Base-by-base conservation (phyloP, 2,113 vertebrate genomes). In the Cynopterus brachyotis region DNA sequence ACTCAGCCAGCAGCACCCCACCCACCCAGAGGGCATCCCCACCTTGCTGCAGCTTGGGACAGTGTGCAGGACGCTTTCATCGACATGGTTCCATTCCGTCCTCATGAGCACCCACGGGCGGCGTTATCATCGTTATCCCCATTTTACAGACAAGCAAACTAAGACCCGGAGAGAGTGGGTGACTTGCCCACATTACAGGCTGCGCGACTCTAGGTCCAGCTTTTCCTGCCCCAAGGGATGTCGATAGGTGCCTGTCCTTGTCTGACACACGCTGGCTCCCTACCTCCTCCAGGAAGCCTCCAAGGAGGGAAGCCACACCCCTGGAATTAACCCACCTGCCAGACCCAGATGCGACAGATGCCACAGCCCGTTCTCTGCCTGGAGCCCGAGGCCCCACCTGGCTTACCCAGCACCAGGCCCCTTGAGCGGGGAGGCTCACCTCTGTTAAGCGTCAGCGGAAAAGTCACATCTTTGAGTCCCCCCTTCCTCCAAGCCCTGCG, bases 211-310 rank as follows among this genome's bases (percentile, higher is more conserved):
- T 47, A 5, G 16, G 70, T 3, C 15, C 22, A 5, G 84, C 13
- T 19, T 66, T n/a, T 78, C 42, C 80, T 59, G 62, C 15, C 50
- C 47, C 1, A 0, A 28, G 17, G 4, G 42, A 50, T 6, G 42
- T 45, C 30, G 2, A 4, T 8, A 16, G 75, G 30, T 9, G 57
- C 17, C 40, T 9, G 12, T 16, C 20, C 35, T 73, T 75, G 17
- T 32, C 26, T 15, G 9, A 59, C 45, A 37, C 42, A 9, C 0
- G 9, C 10, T 7, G 9, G 3, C 6, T 8, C 2, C 37, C 32
- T 30, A 30, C 20, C 76, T 69, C 57, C 55, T 89, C 57, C 69
- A 79, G 94, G 62, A 83, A 87, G 75, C 59, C 75, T 37, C 12
- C 32, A 19, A 32, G 15, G 53, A 78, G 73, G 40, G 79, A 67